Percentiles rank a stretch among this genome's conserved stretches.
Conservation (phyloP, 2,888 invertebrate species). For the Leucoma salicis region DNA sequence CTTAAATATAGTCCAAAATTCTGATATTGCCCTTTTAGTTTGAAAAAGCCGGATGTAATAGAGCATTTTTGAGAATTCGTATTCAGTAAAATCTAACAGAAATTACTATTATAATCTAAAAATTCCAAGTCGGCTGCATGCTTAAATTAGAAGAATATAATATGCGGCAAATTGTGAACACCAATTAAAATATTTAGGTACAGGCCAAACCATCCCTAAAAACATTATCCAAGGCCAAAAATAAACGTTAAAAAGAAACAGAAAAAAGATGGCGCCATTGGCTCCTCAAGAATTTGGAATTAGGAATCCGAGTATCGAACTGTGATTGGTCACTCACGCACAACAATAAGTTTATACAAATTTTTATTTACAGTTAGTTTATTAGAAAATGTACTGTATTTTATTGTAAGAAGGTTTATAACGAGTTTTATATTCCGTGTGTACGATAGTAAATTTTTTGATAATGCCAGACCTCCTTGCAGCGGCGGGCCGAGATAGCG, state of each 20-base stretch:
- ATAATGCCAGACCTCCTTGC: constrained; percentile 49
- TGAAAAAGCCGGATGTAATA: no score
- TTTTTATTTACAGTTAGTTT: constrained; percentile 3
- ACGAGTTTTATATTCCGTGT: constrained; percentile 3
- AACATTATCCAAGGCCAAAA: constrained; percentile 23
- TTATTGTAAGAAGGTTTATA: constrained; percentile 4
- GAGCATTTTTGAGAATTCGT: no score
- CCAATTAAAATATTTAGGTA: constrained; percentile 15
- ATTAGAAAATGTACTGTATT: constrained; percentile 23
- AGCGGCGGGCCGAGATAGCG: constrained; percentile 50
- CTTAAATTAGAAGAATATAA: no score
- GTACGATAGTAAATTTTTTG: constrained; percentile 33
- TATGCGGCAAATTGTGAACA: not conserved
- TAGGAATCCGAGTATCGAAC: constrained; percentile 49
- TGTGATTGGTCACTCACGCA: constrained; percentile 55
- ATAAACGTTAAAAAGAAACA: constrained; percentile 30
- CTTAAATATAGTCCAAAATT: no score
- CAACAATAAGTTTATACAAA: constrained; percentile 40
- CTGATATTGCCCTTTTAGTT: no score
- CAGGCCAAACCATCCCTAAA: constrained; percentile 16
- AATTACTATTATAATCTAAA: no score
- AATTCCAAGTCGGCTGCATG: no score
- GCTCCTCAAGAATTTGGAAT: constrained; percentile 57
- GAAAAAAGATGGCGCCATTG: constrained; percentile 51
- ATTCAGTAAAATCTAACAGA: no score